Conservation (phyloP, 2,797 vertebrate genomes). For the Pangasius djambal region DNA sequence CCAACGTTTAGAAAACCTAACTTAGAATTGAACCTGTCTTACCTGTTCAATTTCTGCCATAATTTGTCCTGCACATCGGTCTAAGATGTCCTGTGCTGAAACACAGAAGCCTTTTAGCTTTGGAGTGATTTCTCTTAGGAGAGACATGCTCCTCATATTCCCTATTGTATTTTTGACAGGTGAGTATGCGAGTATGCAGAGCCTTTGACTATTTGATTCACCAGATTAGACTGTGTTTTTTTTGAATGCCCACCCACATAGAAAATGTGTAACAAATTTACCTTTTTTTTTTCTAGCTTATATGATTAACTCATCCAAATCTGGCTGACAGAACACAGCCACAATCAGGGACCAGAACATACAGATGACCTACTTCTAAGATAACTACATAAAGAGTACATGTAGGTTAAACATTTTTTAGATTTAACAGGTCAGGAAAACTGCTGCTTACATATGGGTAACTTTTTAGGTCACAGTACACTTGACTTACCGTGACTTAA, state of each 20-base stretch:
- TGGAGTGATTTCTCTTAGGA: conserved; percentile 50
- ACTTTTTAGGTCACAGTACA: background rate
- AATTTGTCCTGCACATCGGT: conserved; percentile 53
- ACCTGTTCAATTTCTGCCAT: conserved; percentile 67
- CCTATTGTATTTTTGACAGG: background rate
- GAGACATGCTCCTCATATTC: conserved; percentile 48
- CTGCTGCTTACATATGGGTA: background rate
- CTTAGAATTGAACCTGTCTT: background rate
- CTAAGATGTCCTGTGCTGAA: conserved; percentile 42
- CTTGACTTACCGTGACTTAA: background rate
- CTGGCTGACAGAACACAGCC: background rate
- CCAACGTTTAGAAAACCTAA: background rate
- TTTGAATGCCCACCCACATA: background rate
- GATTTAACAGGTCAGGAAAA: background rate
- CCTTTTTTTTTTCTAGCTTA: background rate
- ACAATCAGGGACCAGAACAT: background rate
- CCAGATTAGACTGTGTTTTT: background rate
- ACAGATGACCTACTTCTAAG: background rate
- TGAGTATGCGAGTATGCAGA: background rate
- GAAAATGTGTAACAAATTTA: background rate
- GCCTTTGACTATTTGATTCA: background rate
- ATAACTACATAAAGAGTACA: background rate
- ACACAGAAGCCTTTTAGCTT: conserved; percentile 46
- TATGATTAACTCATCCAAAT: background rate
- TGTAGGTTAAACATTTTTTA: background rate